Evolutionary conservation across 1,140 invertebrate genomes (phyloP).

Genomic region (Luehdorfia chinensis): DNA sequence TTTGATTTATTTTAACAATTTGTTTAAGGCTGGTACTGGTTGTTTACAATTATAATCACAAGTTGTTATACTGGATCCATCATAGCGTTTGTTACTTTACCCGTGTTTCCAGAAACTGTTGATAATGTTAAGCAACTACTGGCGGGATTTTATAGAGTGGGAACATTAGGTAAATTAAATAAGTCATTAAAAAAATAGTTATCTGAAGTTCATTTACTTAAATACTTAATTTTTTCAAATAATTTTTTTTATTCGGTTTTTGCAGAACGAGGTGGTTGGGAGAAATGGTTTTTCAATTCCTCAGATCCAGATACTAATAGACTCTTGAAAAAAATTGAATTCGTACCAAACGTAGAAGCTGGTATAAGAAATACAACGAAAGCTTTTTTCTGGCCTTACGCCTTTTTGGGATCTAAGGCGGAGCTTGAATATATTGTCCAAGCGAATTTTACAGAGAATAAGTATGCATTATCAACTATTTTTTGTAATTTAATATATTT

Average conservation of each 20-base stretch:
- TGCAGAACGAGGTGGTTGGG: constrained; percentile 86
- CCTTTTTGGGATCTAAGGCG: constrained; percentile 83
- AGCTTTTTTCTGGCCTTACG: constrained; percentile 85
- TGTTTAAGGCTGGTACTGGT: constrained; percentile 83
- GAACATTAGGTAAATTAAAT: constrained; percentile 77
- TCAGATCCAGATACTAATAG: constrained; percentile 77
- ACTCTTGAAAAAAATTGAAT: constrained; percentile 81
- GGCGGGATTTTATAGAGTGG: constrained; percentile 78
- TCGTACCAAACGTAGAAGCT: constrained; percentile 79
- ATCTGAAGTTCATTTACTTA: too few relatives aligned
- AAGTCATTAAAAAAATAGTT: too few relatives aligned
- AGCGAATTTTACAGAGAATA: constrained; percentile 79
- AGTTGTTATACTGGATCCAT: constrained; percentile 88
- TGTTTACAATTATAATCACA: constrained; percentile 88
- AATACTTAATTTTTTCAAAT: too few relatives aligned
- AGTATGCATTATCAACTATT: constrained; percentile 30
- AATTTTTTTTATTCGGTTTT: constrained; percentile 2
- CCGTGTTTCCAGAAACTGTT: constrained; percentile 82
- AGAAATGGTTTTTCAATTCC: constrained; percentile 81
- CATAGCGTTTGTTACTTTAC: constrained; percentile 87
- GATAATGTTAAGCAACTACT: constrained; percentile 81
- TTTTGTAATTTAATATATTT: too few relatives aligned
- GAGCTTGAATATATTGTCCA: constrained; percentile 83
- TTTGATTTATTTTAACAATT: too few relatives aligned
- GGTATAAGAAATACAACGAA: constrained; percentile 84